phyloP scores from a whole-genome alignment of 1,140 invertebrate species.

The Dryas iulia region DNA sequence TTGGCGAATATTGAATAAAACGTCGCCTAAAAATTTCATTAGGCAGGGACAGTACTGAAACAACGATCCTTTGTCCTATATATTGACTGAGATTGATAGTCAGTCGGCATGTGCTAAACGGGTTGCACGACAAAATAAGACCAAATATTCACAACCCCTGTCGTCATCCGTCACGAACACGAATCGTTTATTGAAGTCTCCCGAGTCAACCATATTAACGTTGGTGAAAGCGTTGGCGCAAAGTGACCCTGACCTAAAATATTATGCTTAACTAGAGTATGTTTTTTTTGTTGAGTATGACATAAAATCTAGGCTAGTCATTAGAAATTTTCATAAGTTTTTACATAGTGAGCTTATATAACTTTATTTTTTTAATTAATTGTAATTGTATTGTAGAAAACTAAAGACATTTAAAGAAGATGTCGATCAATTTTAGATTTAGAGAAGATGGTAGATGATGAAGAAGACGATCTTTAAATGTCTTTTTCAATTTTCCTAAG shows the following conservation, averaged over 20 bases:
- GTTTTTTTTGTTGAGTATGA: too few relatives aligned
- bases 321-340: too few relatives aligned
- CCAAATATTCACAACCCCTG: slow-evolving; percentile 67
- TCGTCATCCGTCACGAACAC: slow-evolving; percentile 58
- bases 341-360: too few relatives aligned
- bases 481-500: too few relatives aligned
- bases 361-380: too few relatives aligned
- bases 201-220: slow-evolving; percentile 51
- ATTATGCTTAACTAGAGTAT: slow-evolving; percentile 24
- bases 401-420: too few relatives aligned
- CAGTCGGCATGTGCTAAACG: slow-evolving; percentile 71
- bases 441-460: too few relatives aligned
- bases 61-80: slow-evolving; percentile 66
- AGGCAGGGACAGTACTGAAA: slow-evolving; percentile 53
- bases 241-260: neutral
- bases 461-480: too few relatives aligned
- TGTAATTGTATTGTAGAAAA: too few relatives aligned
- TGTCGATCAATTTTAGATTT: too few relatives aligned
- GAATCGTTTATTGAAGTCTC: slow-evolving; percentile 63
- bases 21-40: slow-evolving; percentile 65
- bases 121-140: slow-evolving; percentile 70
- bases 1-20: slow-evolving; percentile 20
- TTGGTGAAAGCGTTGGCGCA: slow-evolving; percentile 18
- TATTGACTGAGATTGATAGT: slow-evolving; percentile 77
- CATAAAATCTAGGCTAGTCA: too few relatives aligned